phyloP scores from a whole-genome alignment of 2,797 vertebrate genomes.

The Rousettus madagascariensis region DNA sequence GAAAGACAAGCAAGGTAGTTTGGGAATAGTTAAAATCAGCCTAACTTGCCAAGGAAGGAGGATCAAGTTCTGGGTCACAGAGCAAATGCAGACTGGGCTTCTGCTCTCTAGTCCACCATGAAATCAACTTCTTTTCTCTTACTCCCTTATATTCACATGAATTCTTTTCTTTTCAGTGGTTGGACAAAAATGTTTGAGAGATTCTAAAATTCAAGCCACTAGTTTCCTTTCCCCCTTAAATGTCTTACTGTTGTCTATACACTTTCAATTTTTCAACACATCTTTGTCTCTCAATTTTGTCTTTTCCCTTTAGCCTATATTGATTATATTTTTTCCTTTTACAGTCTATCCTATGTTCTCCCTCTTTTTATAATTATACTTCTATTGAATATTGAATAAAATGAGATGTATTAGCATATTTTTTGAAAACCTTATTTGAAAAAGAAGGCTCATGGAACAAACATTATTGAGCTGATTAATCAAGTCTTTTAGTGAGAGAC shows the following conservation, averaged over 20 bases:
- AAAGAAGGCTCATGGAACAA: neutral
- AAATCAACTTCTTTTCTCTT: neutral
- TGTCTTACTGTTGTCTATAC: neutral
- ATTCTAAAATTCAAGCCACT: neutral
- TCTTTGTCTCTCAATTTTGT: constrained; percentile 4
- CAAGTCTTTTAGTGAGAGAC: neutral
- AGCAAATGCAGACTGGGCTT: neutral
- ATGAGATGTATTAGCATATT: neutral
- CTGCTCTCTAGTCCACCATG: neutral
- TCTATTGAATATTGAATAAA: neutral
- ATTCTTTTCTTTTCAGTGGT: neutral
- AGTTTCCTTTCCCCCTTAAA: neutral
- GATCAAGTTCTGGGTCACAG: neutral
- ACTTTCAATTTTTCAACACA: neutral
- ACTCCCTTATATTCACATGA: neutral
- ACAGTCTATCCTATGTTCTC: neutral
- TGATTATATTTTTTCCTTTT: neutral
- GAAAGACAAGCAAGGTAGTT: neutral
- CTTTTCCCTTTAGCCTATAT: neutral
- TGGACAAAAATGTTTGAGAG: neutral
- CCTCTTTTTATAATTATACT: neutral
- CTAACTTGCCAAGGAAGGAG: neutral
- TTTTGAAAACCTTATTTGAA: constrained; percentile 32
- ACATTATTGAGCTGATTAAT: constrained; percentile 44
- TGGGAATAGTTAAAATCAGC: neutral